Conservation (phyloP, 2,888 invertebrate species). For the Ophraella communa region DNA sequence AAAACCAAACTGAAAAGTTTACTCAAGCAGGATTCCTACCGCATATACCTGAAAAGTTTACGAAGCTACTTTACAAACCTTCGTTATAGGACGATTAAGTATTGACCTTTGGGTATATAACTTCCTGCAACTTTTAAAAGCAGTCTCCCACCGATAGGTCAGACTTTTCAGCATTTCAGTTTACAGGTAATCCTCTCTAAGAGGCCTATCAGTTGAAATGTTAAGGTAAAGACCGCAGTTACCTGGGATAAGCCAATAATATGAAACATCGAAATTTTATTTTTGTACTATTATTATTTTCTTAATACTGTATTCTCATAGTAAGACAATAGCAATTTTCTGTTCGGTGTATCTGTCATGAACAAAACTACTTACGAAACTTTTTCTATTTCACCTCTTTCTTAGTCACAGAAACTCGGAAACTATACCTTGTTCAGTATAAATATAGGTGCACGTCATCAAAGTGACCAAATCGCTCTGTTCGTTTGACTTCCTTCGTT, state of each 20-base stretch:
- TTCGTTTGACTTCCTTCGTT: too few species aligned
- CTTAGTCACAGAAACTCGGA: too few species aligned
- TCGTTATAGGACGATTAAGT: slow-evolving; percentile 9
- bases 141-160: slow-evolving; percentile 18
- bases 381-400: too few species aligned
- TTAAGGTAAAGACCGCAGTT: neutral
- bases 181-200: slow-evolving; percentile 43
- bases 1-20: slow-evolving; percentile 7
- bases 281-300: too few species aligned
- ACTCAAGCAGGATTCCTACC: neutral
- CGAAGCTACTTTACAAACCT: neutral
- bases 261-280: too few species aligned
- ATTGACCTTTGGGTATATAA: slow-evolving; percentile 35
- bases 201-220: slow-evolving; percentile 34
- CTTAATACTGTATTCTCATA: too few species aligned
- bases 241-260: neutral
- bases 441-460: too few species aligned
- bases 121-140: slow-evolving; percentile 31
- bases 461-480: too few species aligned
- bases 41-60: slow-evolving; percentile 14
- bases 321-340: too few species aligned
- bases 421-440: too few species aligned
- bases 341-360: too few species aligned
- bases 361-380: too few species aligned
- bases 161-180: slow-evolving; percentile 11